phyloP scores from a whole-genome alignment of 2,888 invertebrate species.

The Tromatobia lineatoria region DNA sequence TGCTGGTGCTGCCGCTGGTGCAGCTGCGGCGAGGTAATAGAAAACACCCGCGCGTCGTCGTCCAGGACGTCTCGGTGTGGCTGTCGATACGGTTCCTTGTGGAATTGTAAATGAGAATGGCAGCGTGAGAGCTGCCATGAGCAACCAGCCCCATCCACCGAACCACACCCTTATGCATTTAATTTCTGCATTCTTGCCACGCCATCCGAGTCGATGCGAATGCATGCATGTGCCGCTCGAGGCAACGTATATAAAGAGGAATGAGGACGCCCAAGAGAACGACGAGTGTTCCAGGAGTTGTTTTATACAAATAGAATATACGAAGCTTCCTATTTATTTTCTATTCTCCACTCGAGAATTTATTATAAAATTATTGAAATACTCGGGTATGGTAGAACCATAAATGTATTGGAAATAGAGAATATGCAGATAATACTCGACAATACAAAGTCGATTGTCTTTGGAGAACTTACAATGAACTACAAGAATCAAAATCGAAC shows the following conservation, averaged over 20 bases:
- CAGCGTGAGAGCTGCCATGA: slow-evolving; percentile 29
- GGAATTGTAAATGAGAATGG: slow-evolving; percentile 75
- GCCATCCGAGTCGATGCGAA: slow-evolving; percentile 39
- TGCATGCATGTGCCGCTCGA: slow-evolving; percentile 48
- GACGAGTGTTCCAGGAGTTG: slow-evolving; percentile 1
- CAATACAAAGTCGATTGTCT: neutral
- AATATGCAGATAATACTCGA: neutral
- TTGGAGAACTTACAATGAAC: neutral
- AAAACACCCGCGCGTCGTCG: slow-evolving; percentile 69
- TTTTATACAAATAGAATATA: slow-evolving; percentile 25
- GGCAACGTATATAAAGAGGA: slow-evolving; percentile 15
- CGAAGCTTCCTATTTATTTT: slow-evolving; percentile 8
- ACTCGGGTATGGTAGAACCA: neutral
- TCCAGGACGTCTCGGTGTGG: slow-evolving; percentile 44
- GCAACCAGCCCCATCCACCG: slow-evolving; percentile 29
- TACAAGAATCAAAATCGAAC: neutral
- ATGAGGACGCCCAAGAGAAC: slow-evolving; percentile 10
- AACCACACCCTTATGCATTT: slow-evolving; percentile 70
- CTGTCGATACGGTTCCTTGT: slow-evolving; percentile 73
- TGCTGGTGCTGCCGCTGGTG: slow-evolving; percentile 27
- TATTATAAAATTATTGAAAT: slow-evolving; percentile 26
- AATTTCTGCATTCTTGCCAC: slow-evolving; percentile 66
- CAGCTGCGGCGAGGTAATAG: slow-evolving; percentile 69
- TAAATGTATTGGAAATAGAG: neutral
- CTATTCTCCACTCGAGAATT: neutral